These are phyloP conservation scores for Acanthosoma haemorrhoidale DNA, from an alignment of 2,888 invertebrate genomes.

Conservation along the genomic window DNA sequence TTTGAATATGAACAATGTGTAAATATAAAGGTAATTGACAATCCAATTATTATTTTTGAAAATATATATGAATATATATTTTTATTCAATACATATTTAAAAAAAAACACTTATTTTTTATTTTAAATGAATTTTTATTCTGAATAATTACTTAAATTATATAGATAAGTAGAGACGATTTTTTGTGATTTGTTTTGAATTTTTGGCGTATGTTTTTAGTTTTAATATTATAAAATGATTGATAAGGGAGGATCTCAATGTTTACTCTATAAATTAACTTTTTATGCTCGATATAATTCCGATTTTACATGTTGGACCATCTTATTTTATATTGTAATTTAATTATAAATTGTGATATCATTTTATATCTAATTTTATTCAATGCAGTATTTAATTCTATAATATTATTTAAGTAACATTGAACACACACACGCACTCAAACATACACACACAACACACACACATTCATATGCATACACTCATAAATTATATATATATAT, in stretches of 20 bases:
- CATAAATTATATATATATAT: neutral
- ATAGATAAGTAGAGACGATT: neutral
- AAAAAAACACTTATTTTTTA: neutral
- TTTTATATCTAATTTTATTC: slow-evolving; percentile 1
- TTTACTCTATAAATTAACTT: neutral
- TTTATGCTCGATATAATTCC: neutral
- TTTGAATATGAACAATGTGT: neutral
- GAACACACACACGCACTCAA: neutral
- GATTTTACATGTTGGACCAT: slow-evolving; percentile 21
- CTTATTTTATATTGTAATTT: neutral
- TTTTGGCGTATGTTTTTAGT: neutral
- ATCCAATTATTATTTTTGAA: neutral
- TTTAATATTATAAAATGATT: neutral
- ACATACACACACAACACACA: neutral
- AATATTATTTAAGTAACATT: neutral
- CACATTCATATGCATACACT: neutral
- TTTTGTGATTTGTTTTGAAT: neutral
- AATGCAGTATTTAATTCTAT: neutral
- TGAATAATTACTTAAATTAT: neutral
- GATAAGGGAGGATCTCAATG: neutral
- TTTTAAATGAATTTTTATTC: neutral
- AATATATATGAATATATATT: neutral
- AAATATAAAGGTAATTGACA: slow-evolving; percentile 19
- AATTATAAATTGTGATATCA: neutral
- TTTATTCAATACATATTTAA: neutral